phyloP scores from a whole-genome alignment of 2,797 vertebrate genomes.

The Pseudochirops cupreus region DNA sequence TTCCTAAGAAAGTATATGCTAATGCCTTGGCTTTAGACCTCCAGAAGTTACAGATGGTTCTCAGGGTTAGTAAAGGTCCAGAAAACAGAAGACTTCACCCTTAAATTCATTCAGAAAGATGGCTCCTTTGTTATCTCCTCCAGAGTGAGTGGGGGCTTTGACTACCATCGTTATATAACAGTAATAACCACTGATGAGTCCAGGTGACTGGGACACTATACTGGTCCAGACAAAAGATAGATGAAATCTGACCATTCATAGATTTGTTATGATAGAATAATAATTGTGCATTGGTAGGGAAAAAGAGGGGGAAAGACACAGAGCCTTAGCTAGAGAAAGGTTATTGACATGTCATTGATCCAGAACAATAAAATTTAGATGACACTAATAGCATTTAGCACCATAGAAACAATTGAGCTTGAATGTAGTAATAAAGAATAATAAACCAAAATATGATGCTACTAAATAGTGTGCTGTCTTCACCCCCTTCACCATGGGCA shows the following conservation, averaged over 20 bases:
- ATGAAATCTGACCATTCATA: neutral
- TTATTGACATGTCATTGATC: neutral
- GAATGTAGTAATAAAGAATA: neutral
- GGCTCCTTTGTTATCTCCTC: neutral
- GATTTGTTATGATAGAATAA: neutral
- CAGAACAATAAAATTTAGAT: neutral
- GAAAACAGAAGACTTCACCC: neutral
- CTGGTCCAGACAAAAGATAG: neutral
- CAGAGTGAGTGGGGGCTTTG: neutral
- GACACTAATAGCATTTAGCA: neutral
- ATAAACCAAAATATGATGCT: neutral
- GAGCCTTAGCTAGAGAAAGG: neutral
- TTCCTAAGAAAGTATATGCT: neutral
- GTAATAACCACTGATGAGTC: neutral
- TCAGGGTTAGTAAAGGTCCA: neutral
- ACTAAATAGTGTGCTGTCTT: neutral
- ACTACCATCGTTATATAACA: neutral
- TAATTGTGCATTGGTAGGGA: neutral
- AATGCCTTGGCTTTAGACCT: too few relatives aligned
- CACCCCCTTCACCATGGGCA: neutral
- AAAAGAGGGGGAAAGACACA: neutral
- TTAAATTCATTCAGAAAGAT: neutral
- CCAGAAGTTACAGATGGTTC: neutral
- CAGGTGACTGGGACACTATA: neutral
- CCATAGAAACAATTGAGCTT: neutral